Percentiles rank a stretch among this genome's conserved stretches.
These are phyloP conservation scores for Anomalospiza imberbis DNA, from an alignment of 2,797 vertebrate species.

Conservation along the genomic window DNA sequence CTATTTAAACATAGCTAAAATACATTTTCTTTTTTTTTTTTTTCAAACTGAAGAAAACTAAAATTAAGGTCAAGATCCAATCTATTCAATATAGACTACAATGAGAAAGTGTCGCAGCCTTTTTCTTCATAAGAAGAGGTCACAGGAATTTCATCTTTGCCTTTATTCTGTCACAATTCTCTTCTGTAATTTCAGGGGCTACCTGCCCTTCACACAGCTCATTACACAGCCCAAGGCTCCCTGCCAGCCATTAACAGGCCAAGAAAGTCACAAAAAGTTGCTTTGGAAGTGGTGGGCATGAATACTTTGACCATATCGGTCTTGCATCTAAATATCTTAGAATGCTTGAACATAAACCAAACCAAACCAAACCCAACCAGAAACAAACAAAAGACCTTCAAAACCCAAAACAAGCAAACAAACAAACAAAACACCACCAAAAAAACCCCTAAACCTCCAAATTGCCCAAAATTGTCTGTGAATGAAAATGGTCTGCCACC, in stretches of 20 bases:
- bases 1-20: neutral
- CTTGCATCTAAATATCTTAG: neutral
- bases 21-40: neutral
- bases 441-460: neutral
- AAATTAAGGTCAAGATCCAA: constrained; percentile 16
- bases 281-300: neutral
- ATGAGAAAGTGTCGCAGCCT: neutral
- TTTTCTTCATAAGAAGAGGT: neutral
- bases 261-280: neutral
- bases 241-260: neutral
- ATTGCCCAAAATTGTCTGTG: neutral
- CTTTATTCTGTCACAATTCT: neutral
- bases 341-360: neutral
- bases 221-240: neutral
- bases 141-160: neutral
- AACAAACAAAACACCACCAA: neutral
- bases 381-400: neutral
- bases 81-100: constrained; percentile 5
- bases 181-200: constrained; percentile 5
- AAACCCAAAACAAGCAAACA: neutral
- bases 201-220: neutral
- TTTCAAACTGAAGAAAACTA: neutral
- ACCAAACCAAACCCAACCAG: too few species aligned
- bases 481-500: neutral
- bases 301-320: neutral